A percentile compares a stretch with the other conserved stretches of the same genome.
Conservation (phyloP, 2,113 vertebrate genomes). For the Labeo catla region DNA sequence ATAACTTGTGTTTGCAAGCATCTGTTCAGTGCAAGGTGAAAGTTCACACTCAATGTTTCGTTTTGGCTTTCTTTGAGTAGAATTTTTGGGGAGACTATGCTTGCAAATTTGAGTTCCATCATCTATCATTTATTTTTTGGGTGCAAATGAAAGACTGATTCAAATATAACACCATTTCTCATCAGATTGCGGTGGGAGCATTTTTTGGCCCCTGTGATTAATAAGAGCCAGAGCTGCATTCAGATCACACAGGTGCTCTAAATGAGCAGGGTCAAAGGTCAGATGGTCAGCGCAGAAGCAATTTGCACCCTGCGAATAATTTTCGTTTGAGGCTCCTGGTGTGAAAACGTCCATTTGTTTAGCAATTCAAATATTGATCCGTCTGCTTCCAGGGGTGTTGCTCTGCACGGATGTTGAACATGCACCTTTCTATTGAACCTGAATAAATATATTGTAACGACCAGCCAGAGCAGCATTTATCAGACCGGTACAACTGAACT, state of each 20-base stretch:
- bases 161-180: not conserved
- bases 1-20: not conserved
- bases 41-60: not conserved
- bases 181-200: slow-evolving; percentile 1
- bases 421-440: slow-evolving; percentile 58
- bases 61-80: not conserved
- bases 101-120: not conserved
- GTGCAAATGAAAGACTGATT: not conserved
- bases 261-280: slow-evolving; percentile 51
- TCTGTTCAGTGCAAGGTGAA: not conserved
- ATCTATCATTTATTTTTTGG: not conserved
- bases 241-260: slow-evolving; percentile 56
- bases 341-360: slow-evolving; percentile 68
- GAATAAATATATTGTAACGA: slow-evolving; percentile 51
- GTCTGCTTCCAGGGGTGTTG: slow-evolving; percentile 68
- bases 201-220: slow-evolving; percentile 37
- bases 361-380: slow-evolving; percentile 77
- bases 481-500: slow-evolving; percentile 39
- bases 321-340: slow-evolving; percentile 53
- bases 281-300: slow-evolving; percentile 50
- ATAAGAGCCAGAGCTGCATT: slow-evolving; percentile 55
- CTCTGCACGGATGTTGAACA: slow-evolving; percentile 54
- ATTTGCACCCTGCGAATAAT: slow-evolving; percentile 55
- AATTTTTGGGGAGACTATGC: not conserved
- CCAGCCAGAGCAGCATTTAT: slow-evolving; percentile 35